Base-by-base conservation (phyloP, 2,888 invertebrate species). In the Sarcophaga subvicina region DNA sequence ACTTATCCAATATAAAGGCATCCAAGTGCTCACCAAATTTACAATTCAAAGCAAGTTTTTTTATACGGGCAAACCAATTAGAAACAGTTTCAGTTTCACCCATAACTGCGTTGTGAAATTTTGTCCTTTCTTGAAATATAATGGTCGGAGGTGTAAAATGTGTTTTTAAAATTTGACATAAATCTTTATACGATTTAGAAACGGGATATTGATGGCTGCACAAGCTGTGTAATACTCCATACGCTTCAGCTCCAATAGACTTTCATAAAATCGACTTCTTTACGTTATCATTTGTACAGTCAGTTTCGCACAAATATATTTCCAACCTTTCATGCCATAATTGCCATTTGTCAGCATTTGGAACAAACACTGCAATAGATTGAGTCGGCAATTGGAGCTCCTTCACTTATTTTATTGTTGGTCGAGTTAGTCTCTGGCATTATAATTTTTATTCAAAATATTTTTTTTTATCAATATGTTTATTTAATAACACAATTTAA, bases 11-110 rank as follows among this genome's bases (percentile, higher is more conserved):
- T 25, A 25, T 25, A 25, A 25, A 25, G 25, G 25, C 25, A 25
- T 25, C 25, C 25, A 25, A 25, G 25, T 25, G 25, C 25, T 25
- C 25, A 25, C 25, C 25, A 25, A 25, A 25, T 25, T 25, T 25
- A 25, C 25, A 25, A 25, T 25, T 25, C 25, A 25, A 25, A 25
- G 25, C 25, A 1, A 25, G 25, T 25, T 25, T 25, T 25, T 25
- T 25, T 25, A 87, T 84, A 17, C 80, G 71, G 5, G 73, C 87
- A 70, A 73, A 81, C 80, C 85, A 88, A 22, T 75, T 70, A 8
- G 83, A 73, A 10, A 88, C 17, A 25, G 25, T 25, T 25, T 25
- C 25, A 25, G 1, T 25, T 25, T 25, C 25, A 25, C 17, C 63
- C 70, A 79, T 79, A 14, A n/a, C 45, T 45, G 80, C 73, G 12